Conservation (phyloP, 2,797 vertebrate genomes). For the Orientallactaga sibirica region DNA sequence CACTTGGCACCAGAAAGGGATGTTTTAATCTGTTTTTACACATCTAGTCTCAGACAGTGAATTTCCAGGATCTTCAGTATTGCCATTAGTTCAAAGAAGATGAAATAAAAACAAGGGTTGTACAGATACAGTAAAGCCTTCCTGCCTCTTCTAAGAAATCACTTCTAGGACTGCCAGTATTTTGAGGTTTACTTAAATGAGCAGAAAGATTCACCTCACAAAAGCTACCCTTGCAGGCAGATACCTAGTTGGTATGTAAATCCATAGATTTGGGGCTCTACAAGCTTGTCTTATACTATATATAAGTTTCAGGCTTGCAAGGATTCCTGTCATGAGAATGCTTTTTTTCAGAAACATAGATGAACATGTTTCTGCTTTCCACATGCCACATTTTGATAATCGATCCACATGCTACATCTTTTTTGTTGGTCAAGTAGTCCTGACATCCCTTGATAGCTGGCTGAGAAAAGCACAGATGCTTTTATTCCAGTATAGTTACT, state of each 20-base stretch:
- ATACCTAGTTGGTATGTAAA: not conserved
- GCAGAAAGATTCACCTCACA: accelerated
- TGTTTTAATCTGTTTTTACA: not conserved
- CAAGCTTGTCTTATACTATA: not conserved
- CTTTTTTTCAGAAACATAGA: too few species aligned
- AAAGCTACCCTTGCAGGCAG: too few species aligned
- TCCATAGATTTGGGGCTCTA: not conserved
- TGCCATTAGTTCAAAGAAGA: not conserved
- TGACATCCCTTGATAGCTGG: too few species aligned
- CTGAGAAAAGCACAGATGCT: too few species aligned
- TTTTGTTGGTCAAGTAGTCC: too few species aligned
- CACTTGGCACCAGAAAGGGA: not conserved
- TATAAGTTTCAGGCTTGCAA: not conserved
- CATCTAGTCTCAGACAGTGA: not conserved
- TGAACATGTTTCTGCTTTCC: too few species aligned
- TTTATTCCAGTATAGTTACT: too few species aligned
- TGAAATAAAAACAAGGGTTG: not conserved
- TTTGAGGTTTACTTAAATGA: not conserved
- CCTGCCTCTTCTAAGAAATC: too few species aligned
- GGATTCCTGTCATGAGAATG: too few species aligned
- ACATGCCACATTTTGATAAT: too few species aligned
- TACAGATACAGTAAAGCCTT: not conserved
- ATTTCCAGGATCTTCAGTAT: not conserved
- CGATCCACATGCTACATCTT: too few species aligned
- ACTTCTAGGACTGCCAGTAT: accelerated